Conservation (phyloP, 2,888 invertebrate species). For the Chymomyza amoena region DNA sequence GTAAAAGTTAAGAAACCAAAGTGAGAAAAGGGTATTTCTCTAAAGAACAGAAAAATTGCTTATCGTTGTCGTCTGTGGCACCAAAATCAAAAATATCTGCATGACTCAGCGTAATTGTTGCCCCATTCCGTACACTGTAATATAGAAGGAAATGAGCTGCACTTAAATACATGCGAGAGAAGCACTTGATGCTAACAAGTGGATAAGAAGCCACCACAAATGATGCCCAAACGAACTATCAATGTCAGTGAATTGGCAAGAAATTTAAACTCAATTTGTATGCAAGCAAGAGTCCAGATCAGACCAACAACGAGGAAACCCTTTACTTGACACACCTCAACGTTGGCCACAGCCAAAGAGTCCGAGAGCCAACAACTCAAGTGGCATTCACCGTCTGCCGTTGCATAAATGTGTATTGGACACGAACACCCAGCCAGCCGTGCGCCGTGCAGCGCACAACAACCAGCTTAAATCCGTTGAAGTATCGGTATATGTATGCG, state of each 20-base stretch:
- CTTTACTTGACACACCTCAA: slow-evolving; percentile 73
- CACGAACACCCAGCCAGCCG: slow-evolving; percentile 59
- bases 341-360: slow-evolving; percentile 24
- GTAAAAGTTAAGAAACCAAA: not conserved
- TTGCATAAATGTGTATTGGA: slow-evolving; percentile 56
- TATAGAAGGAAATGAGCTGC: slow-evolving; percentile 30
- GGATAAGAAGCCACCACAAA: slow-evolving; percentile 74
- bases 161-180: slow-evolving; percentile 47
- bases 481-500: slow-evolving; percentile 62
- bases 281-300: slow-evolving; percentile 55
- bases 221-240: slow-evolving; percentile 73
- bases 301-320: slow-evolving; percentile 51
- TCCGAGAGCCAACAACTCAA: slow-evolving; percentile 43
- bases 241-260: slow-evolving; percentile 74
- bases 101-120: slow-evolving; percentile 50
- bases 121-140: not conserved
- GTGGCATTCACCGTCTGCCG: slow-evolving; percentile 59
- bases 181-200: slow-evolving; percentile 74
- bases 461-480: slow-evolving; percentile 54
- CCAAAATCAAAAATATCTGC: slow-evolving; percentile 54
- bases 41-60: slow-evolving; percentile 21
- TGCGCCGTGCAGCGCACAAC: slow-evolving; percentile 13
- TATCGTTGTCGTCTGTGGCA: not conserved
- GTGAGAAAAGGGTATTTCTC: not conserved
- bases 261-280: slow-evolving; percentile 71